These are phyloP conservation scores for Thalpophila matura DNA, from an alignment of 2,888 invertebrate species.

Conservation along the genomic window DNA sequence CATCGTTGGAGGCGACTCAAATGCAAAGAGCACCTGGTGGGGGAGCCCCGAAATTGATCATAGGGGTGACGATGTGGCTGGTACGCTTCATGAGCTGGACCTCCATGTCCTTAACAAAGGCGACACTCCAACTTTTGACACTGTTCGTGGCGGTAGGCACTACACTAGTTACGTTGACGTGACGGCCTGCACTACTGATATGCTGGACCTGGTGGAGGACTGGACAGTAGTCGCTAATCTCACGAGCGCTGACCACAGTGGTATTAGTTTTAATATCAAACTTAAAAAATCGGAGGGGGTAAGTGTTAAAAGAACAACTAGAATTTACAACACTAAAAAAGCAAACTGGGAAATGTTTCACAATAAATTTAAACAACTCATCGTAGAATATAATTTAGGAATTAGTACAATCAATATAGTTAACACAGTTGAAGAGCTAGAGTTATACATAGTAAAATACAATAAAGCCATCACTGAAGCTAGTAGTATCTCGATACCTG, in stretches of 20 bases:
- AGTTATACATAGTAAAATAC: conserved; percentile 1
- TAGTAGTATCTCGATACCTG: conserved; percentile 21
- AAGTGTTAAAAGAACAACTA: conserved; percentile 28
- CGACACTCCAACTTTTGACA: no score
- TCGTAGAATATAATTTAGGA: background rate
- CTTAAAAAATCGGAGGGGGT: conserved; percentile 17
- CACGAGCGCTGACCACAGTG: conserved; percentile 52
- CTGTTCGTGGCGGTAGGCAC: background rate
- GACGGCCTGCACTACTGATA: background rate
- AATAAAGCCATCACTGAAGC: conserved; percentile 22
- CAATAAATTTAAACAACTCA: conserved; percentile 31
- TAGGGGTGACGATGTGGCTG: background rate
- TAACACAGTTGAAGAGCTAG: conserved; percentile 3
- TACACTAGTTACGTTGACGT: background rate
- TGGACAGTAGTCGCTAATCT: conserved; percentile 38
- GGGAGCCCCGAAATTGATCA: background rate
- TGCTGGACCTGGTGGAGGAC: conserved; percentile 31
- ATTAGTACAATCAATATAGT: background rate
- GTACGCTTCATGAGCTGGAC: background rate
- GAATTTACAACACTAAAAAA: conserved; percentile 52
- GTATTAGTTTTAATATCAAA: conserved; percentile 46
- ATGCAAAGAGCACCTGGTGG: no score
- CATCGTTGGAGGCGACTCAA: background rate
- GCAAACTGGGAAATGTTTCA: conserved; percentile 48
- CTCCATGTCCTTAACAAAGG: background rate